phyloP scores from a whole-genome alignment of 2,113 vertebrate genomes.

The Chaetodon trifascialis region DNA sequence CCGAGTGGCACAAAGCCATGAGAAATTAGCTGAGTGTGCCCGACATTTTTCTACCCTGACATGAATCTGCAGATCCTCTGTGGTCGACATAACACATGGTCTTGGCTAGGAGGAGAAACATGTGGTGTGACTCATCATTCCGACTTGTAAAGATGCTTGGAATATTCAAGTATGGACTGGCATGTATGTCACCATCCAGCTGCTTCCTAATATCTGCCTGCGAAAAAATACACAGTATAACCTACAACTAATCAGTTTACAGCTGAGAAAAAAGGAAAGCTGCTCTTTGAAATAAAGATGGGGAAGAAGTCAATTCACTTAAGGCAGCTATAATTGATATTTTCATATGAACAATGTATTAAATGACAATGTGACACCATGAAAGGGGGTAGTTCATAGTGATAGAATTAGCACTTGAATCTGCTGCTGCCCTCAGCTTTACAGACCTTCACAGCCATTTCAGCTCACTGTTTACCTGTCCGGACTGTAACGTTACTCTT shows the following conservation, averaged over 20 bases:
- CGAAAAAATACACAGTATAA: neutral
- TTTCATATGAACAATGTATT: neutral
- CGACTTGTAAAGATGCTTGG: constrained; percentile 23
- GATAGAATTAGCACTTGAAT: neutral
- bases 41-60: constrained; percentile 50
- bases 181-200: constrained; percentile 20
- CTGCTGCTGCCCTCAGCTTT: neutral
- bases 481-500: neutral
- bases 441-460: neutral
- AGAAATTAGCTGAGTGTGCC: constrained; percentile 59
- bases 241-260: neutral
- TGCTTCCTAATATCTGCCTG: constrained; percentile 10
- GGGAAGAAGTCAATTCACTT: neutral
- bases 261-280: neutral
- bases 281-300: neutral
- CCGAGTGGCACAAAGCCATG: constrained; percentile 50
- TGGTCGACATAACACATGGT: constrained; percentile 31
- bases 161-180: constrained; percentile 18
- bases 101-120: constrained; percentile 21
- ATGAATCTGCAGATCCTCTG: constrained; percentile 50
- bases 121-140: constrained; percentile 56
- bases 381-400: neutral
- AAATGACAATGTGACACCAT: neutral
- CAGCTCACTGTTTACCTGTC: neutral
- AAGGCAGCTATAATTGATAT: neutral